Percentiles rank a stretch among this genome's conserved stretches.
Conservation (phyloP, 2,888 invertebrate species). For the Oeneis ivallda region DNA sequence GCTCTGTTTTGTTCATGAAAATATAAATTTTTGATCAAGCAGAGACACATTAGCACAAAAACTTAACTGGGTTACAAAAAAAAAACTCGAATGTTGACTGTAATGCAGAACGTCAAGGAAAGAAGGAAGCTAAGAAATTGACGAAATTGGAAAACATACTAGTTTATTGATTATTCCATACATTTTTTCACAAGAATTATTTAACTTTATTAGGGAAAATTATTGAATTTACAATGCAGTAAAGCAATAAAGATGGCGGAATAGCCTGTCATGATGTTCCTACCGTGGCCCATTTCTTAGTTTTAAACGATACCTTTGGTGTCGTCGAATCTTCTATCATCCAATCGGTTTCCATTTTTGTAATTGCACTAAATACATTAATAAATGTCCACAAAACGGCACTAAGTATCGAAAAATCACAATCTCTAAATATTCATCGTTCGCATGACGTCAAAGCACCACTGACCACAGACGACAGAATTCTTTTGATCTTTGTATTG, state of each 20-base stretch:
- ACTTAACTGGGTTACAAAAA: slow-evolving; percentile 11
- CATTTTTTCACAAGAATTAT: not conserved
- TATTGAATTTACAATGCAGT: slow-evolving; percentile 20
- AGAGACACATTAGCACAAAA: slow-evolving; percentile 18
- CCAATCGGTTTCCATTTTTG: slow-evolving; percentile 96
- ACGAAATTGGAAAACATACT: not conserved
- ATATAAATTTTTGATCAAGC: not conserved
- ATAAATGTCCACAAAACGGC: slow-evolving; percentile 68
- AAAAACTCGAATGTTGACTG: slow-evolving; percentile 2
- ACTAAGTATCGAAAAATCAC: slow-evolving; percentile 65
- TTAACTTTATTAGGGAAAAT: slow-evolving; percentile 15
- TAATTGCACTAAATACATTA: slow-evolving; percentile 83
- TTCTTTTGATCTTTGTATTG: no score
- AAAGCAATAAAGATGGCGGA: slow-evolving; percentile 72
- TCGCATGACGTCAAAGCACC: slow-evolving; percentile 75
- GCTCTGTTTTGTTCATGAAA: not conserved
- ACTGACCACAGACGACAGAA: slow-evolving; percentile 32
- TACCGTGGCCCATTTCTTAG: slow-evolving; percentile 64
- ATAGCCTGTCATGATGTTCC: slow-evolving; percentile 65
- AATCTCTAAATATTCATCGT: slow-evolving; percentile 68
- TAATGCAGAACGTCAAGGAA: slow-evolving; percentile 1
- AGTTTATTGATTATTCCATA: not conserved
- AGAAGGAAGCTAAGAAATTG: not conserved
- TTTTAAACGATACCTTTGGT: slow-evolving; percentile 67
- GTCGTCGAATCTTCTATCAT: slow-evolving; percentile 87